These are phyloP conservation scores for Entomyzon cyanotis DNA, from an alignment of 2,113 vertebrate species.

Conservation along the genomic window DNA sequence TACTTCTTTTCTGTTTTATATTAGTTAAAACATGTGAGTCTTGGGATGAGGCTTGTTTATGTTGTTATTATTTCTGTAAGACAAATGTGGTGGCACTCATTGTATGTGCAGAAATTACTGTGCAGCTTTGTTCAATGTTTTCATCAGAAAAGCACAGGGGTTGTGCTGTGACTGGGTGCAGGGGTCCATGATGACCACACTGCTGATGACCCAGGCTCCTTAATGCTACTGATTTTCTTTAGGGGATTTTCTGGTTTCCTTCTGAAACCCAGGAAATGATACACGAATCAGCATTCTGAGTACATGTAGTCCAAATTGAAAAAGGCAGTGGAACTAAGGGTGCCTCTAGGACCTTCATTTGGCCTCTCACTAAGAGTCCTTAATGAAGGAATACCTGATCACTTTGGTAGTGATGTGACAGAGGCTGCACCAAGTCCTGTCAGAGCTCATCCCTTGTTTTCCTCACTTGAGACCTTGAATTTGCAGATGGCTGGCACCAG, in stretches of 20 bases:
- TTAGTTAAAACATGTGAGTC: neutral
- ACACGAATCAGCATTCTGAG: neutral
- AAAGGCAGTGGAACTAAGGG: neutral
- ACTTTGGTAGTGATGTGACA: neutral
- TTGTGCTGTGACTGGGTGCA: neutral
- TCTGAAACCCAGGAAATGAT: neutral
- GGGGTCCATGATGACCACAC: accelerated
- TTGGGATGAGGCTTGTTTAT: neutral
- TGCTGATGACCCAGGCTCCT: too few relatives aligned
- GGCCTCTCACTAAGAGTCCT: neutral
- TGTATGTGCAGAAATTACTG: accelerated
- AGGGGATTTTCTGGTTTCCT: neutral
- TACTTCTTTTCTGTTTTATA: neutral
- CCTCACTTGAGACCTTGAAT: neutral
- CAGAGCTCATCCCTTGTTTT: neutral
- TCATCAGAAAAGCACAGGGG: neutral
- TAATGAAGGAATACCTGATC: neutral
- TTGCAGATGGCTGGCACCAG: neutral
- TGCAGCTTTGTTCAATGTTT: neutral
- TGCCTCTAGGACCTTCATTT: neutral
- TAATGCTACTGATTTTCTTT: neutral
- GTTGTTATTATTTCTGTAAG: neutral
- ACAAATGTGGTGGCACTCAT: neutral
- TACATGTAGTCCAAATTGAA: neutral
- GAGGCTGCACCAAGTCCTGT: accelerated